These are phyloP conservation scores for Phalacrocorax pelagicus DNA, from an alignment of 2,113 vertebrate species.

Conservation along the genomic window DNA sequence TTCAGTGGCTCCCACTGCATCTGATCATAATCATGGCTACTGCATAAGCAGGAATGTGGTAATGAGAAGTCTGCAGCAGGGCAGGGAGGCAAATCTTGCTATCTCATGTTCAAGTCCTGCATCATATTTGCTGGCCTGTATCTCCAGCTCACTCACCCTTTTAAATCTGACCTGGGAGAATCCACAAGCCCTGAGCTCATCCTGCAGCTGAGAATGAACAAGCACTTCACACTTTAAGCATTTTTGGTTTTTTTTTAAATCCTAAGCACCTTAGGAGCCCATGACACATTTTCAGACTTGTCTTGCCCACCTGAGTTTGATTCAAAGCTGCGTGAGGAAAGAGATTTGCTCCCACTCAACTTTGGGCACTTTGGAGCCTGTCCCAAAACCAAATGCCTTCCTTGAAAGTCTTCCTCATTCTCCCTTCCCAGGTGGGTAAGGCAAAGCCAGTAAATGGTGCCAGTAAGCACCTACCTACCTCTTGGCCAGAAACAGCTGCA, in stretches of 20 bases:
- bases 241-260: background rate
- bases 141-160: background rate
- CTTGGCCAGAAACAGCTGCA: background rate
- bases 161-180: background rate
- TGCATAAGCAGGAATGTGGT: background rate
- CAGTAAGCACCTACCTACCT: background rate
- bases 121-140: background rate
- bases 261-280: background rate
- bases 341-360: background rate
- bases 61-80: background rate
- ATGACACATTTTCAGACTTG: background rate
- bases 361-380: background rate
- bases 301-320: background rate
- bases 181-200: background rate
- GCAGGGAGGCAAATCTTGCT: background rate
- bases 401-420: background rate
- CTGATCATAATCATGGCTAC: rapidly evolving
- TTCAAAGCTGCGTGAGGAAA: background rate
- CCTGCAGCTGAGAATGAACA: background rate
- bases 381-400: background rate
- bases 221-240: background rate
- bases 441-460: background rate
- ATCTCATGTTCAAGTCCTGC: background rate
- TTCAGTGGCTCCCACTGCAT: background rate
- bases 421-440: background rate